Conservation (phyloP, 2,888 invertebrate species). For the Boloria selene region DNA sequence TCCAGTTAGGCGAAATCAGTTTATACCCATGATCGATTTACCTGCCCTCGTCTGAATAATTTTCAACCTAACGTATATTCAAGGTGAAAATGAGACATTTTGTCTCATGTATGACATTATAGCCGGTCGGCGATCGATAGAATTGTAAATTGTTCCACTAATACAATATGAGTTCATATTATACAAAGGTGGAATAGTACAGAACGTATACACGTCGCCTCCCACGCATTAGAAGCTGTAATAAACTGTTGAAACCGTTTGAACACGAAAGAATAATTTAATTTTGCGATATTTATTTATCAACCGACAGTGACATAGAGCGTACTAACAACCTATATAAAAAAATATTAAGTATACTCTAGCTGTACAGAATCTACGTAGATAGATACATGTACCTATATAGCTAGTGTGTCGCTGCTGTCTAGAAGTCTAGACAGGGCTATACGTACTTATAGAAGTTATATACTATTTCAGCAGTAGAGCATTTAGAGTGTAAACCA, state of each 20-base stretch:
- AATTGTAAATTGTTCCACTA: constrained; percentile 71
- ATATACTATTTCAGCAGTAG: constrained; percentile 23
- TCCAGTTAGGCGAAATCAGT: constrained; percentile 36
- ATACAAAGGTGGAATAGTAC: constrained; percentile 42
- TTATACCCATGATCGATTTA: constrained; percentile 43
- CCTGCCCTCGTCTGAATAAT: constrained; percentile 50
- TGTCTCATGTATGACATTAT: constrained; percentile 66
- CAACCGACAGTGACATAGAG: constrained; percentile 22
- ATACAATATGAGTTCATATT: constrained; percentile 52
- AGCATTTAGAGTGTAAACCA: constrained; percentile 19
- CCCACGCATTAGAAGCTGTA: constrained; percentile 39
- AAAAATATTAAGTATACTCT: constrained; percentile 27
- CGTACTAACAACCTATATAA: constrained; percentile 20
- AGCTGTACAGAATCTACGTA: constrained; percentile 30
- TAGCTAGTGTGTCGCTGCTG: constrained; percentile 41
- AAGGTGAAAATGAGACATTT: constrained; percentile 65
- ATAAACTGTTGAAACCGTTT: constrained; percentile 32
- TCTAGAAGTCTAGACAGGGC: constrained; percentile 45
- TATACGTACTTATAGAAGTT: constrained; percentile 30
- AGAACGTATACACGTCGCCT: constrained; percentile 35
- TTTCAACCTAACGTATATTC: constrained; percentile 60
- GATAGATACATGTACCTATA: constrained; percentile 23
- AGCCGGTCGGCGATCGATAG: constrained; percentile 62
- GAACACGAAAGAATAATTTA: constrained; percentile 32
- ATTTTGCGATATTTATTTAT: constrained; percentile 32